These are phyloP conservation scores for Zosterops borbonicus DNA, from an alignment of 2,113 vertebrate genomes.

Conservation along the genomic window DNA sequence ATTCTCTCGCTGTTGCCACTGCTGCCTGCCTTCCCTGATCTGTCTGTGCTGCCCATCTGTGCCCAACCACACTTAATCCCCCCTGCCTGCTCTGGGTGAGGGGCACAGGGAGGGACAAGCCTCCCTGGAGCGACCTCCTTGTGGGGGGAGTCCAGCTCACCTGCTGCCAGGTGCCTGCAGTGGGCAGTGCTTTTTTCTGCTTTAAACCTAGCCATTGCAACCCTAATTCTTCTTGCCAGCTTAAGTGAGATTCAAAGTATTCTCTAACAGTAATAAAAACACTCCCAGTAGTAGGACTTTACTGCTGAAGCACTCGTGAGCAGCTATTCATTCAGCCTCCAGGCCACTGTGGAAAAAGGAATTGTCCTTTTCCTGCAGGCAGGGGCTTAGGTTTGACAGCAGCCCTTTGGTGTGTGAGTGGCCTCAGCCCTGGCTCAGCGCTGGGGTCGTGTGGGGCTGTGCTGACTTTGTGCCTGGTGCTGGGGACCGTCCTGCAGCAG, in stretches of 20 bases:
- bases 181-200: neutral
- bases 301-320: neutral
- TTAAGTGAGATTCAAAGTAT: neutral
- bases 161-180: neutral
- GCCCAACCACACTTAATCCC: accelerated
- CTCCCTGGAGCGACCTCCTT: accelerated
- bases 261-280: neutral
- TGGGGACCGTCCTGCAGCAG: neutral
- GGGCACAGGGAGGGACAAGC: neutral
- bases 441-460: neutral
- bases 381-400: neutral
- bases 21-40: neutral
- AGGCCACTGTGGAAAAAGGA: neutral
- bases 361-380: neutral
- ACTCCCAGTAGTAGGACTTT: neutral
- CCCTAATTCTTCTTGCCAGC: accelerated
- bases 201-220: neutral
- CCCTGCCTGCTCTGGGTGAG: neutral
- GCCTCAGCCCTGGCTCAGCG: neutral
- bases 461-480: neutral
- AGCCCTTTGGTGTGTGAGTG: neutral
- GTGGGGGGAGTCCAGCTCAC: neutral
- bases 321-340: neutral
- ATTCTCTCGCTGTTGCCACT: neutral
- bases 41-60: neutral